phyloP scores from a whole-genome alignment of 2,888 invertebrate genomes.

The Thecocarcelia acutangulata region DNA sequence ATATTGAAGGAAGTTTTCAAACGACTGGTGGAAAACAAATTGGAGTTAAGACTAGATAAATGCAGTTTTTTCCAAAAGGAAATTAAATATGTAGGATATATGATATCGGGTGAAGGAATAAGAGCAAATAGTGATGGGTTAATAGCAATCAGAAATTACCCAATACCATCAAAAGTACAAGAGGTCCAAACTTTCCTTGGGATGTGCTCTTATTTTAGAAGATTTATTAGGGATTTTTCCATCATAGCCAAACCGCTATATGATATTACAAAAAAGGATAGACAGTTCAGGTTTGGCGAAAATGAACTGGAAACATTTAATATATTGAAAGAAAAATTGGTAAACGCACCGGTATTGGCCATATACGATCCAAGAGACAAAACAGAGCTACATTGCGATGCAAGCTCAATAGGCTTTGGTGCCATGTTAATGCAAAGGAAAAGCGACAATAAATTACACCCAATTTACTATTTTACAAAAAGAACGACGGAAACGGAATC shows the following conservation, averaged over 20 bases:
- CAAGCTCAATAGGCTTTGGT: constrained; percentile 73
- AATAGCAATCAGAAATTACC: constrained; percentile 24
- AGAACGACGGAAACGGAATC: constrained; percentile 36
- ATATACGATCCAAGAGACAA: constrained; percentile 73
- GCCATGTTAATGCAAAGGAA: constrained; percentile 74
- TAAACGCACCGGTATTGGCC: constrained; percentile 54
- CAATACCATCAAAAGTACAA: constrained; percentile 32
- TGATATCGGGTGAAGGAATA: constrained; percentile 48
- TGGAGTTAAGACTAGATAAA: too few relatives aligned
- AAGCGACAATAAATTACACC: constrained; percentile 71
- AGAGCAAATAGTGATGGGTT: constrained; percentile 15
- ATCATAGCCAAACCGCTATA: constrained; percentile 41
- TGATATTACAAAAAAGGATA: constrained; percentile 62
- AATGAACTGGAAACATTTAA: constrained; percentile 58
- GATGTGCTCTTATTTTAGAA: constrained; percentile 59
- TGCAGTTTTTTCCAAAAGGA: constrained; percentile 34
- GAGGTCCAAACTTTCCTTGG: constrained; percentile 53
- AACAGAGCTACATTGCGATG: constrained; percentile 76
- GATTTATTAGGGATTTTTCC: constrained; percentile 53
- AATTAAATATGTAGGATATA: constrained; percentile 69
- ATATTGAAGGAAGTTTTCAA: constrained; percentile 63
- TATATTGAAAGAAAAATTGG: constrained; percentile 43
- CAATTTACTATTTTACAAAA: constrained; percentile 75
- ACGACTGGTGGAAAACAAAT: constrained; percentile 53
- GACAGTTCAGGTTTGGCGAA: constrained; percentile 49